Conservation (phyloP, 2,113 vertebrate genomes). For the Coregonus clupeaformis region DNA sequence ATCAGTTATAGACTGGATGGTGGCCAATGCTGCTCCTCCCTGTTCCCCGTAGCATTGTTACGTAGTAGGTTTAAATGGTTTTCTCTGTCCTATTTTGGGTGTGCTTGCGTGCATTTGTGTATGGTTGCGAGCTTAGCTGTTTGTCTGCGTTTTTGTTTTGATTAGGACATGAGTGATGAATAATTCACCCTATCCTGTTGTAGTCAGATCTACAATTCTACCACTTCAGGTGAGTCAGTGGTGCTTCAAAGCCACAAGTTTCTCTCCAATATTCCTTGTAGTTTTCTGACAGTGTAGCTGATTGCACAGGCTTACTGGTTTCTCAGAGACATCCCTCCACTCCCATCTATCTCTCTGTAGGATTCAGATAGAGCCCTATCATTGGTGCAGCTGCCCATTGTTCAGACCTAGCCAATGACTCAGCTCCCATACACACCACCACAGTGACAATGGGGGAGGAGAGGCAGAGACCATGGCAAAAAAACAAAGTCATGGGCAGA, state of each 20-base stretch:
- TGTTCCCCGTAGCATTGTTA: too few species aligned
- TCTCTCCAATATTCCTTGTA: background rate
- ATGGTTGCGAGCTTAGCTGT: too few species aligned
- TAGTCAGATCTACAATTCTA: background rate
- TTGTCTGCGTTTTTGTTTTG: too few species aligned
- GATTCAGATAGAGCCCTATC: slow-evolving; percentile 28
- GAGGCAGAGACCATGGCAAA: too few species aligned
- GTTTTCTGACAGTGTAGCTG: background rate
- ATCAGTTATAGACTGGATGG: too few species aligned
- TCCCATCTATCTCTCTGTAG: background rate
- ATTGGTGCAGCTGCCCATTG: slow-evolving; percentile 20
- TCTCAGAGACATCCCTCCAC: background rate
- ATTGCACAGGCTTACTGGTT: background rate
- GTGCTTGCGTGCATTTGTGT: too few species aligned
- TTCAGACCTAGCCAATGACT: slow-evolving; percentile 32
- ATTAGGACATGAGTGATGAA: background rate
- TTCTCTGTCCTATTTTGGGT: too few species aligned
- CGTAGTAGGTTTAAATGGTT: too few species aligned
- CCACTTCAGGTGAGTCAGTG: background rate
- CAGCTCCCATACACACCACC: slow-evolving; percentile 3
- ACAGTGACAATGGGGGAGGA: background rate
- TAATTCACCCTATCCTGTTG: background rate
- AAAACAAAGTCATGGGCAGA: too few species aligned
- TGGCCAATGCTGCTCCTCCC: too few species aligned
- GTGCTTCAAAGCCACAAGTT: background rate